Evolutionary conservation across 2,113 vertebrate species (phyloP).

Genomic region (Lampris megalopsis): DNA sequence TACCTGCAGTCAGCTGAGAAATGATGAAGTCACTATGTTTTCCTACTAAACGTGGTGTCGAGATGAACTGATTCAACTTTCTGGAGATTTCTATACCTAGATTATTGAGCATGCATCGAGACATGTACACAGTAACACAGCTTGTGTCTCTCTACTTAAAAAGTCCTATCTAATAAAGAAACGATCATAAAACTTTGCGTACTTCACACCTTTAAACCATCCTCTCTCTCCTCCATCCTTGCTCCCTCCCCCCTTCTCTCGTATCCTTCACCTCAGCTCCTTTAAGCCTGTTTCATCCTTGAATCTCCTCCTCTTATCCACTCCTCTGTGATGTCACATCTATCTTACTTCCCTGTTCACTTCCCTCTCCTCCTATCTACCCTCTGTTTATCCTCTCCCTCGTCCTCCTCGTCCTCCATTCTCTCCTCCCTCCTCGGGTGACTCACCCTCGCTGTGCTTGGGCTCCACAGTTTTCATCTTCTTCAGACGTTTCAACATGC

Average conservation of each 20-base stretch:
- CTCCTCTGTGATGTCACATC: background rate
- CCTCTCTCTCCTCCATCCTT: background rate
- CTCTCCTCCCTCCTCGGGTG: background rate
- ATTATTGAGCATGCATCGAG: too few species aligned
- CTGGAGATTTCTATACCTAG: too few species aligned
- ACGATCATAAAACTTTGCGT: too few species aligned
- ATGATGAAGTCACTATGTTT: too few species aligned
- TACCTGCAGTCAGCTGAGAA: too few species aligned
- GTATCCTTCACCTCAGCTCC: too few species aligned
- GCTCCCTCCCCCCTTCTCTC: background rate
- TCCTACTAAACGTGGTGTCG: too few species aligned
- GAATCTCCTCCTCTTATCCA: background rate
- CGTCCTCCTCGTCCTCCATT: background rate
- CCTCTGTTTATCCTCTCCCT: background rate
- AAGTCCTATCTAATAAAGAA: too few species aligned
- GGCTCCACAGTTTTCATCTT: slow-evolving; percentile 86
- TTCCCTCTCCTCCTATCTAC: background rate
- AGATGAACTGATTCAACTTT: too few species aligned
- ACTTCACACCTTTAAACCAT: background rate
- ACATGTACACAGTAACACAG: too few species aligned
- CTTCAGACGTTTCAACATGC: slow-evolving; percentile 93
- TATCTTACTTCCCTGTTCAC: slow-evolving; percentile 5
- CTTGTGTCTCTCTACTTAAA: too few species aligned
- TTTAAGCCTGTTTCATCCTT: background rate
- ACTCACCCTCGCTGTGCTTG: slow-evolving; percentile 87